Evolutionary conservation across 2,797 vertebrate species (phyloP).

Genomic region (Bucorvus abyssinicus): DNA sequence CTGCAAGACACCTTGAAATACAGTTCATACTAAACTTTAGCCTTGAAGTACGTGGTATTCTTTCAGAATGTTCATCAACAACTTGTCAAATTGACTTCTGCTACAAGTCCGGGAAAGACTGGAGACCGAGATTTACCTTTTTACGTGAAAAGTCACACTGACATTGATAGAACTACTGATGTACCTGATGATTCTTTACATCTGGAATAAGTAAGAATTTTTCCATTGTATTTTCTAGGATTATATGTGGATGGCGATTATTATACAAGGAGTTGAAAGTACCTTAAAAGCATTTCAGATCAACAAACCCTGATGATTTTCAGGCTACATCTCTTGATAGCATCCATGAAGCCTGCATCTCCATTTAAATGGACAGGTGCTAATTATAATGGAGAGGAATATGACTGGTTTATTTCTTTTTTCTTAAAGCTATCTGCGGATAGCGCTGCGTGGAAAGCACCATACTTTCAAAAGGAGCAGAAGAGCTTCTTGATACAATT

Average conservation of each 20-base stretch:
- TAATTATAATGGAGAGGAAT: background rate
- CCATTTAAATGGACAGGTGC: background rate
- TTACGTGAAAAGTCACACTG: background rate
- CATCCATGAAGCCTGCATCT: rapidly evolving
- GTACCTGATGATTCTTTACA: background rate
- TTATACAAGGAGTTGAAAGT: background rate
- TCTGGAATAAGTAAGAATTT: background rate
- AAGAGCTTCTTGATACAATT: background rate
- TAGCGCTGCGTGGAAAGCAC: background rate
- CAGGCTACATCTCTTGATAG: background rate
- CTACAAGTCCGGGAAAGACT: background rate
- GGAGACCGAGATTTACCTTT: background rate
- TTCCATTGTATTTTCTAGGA: background rate
- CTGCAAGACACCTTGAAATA: background rate
- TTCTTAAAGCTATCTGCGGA: background rate
- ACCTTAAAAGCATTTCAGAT: background rate
- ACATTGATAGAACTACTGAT: background rate
- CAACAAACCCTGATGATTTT: background rate
- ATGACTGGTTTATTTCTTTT: background rate
- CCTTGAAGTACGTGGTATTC: background rate
- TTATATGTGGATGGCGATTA: background rate
- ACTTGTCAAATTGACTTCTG: background rate
- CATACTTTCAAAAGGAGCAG: background rate
- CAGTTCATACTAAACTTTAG: background rate
- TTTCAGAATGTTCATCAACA: background rate